Conservation (phyloP, 2,797 vertebrate species). For the Acanthurus lineatus region DNA sequence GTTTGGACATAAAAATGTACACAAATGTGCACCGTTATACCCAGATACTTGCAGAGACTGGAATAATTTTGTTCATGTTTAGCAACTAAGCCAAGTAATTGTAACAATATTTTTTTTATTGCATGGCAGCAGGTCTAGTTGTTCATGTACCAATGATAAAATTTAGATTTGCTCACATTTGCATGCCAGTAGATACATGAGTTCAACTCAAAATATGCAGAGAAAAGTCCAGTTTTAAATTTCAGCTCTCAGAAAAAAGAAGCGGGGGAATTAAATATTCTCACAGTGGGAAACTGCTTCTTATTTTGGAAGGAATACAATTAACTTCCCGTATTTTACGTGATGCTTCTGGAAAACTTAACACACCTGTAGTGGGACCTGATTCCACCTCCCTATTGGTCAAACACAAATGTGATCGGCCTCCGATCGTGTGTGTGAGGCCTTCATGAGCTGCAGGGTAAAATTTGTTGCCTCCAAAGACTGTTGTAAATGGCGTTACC, state of each 20-base stretch:
- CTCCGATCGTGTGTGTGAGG: constrained; percentile 13
- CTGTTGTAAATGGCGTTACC: background rate
- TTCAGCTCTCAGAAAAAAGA: too few relatives aligned
- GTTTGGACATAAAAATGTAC: background rate
- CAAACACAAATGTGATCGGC: constrained; percentile 1
- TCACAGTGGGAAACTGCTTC: too few relatives aligned
- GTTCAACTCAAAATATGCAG: too few relatives aligned
- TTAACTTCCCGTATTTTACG: background rate
- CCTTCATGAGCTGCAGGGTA: constrained; percentile 22
- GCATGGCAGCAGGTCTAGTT: background rate
- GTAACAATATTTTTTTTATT: too few relatives aligned
- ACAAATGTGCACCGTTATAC: too few relatives aligned
- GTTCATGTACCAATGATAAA: background rate
- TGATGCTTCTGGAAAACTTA: constrained; percentile 4
- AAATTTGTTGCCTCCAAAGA: constrained; percentile 29
- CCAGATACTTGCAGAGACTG: too few relatives aligned
- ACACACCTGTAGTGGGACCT: background rate
- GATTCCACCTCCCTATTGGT: constrained; percentile 67
- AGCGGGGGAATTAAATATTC: too few relatives aligned
- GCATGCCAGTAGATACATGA: background rate
- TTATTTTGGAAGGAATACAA: background rate
- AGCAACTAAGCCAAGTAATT: too few relatives aligned
- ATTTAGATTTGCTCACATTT: background rate
- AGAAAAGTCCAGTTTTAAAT: too few relatives aligned
- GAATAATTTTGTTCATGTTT: background rate